Percentiles rank a stretch among this genome's conserved stretches.
These are phyloP conservation scores for Halyomorpha halys DNA, from an alignment of 1,140 invertebrate species.

Conservation along the genomic window DNA sequence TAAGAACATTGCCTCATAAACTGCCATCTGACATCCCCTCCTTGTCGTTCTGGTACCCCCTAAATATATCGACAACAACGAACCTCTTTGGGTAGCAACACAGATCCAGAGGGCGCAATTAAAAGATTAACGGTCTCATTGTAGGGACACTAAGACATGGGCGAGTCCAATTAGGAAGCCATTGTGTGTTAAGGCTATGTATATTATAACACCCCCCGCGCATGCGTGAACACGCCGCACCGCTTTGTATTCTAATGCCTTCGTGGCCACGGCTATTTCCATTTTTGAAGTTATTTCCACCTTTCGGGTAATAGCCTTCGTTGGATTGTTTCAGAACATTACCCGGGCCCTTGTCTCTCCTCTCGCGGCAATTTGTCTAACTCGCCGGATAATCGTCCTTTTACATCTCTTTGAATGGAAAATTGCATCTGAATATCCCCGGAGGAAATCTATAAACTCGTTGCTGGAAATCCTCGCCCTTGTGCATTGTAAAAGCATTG, in stretches of 20 bases:
- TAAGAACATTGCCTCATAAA: no score
- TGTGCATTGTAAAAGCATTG: no score
- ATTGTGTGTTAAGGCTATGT: constrained; percentile 16
- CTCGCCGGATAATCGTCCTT: no score
- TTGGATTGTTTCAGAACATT: no score
- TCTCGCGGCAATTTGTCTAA: no score
- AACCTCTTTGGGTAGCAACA: neutral
- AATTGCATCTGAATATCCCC: no score
- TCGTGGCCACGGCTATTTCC: neutral
- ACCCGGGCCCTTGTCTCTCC: no score
- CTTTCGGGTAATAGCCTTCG: neutral
- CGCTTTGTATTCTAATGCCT: constrained; percentile 13
- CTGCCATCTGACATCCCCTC: no score
- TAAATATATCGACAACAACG: neutral
- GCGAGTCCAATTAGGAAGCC: constrained; percentile 11
- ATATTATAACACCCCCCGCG: constrained; percentile 8
- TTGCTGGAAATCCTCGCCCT: no score
- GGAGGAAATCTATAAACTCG: no score
- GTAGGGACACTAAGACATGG: neutral
- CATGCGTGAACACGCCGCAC: constrained; percentile 5
- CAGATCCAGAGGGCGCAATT: neutral
- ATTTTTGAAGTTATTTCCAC: constrained; percentile 6
- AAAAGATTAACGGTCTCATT: constrained; percentile 16
- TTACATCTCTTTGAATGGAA: no score
- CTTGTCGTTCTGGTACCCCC: no score